A percentile compares a stretch with the other conserved stretches of the same genome.
phyloP scores from a whole-genome alignment of 2,888 invertebrate species.

The Drosophila setosimentum region DNA sequence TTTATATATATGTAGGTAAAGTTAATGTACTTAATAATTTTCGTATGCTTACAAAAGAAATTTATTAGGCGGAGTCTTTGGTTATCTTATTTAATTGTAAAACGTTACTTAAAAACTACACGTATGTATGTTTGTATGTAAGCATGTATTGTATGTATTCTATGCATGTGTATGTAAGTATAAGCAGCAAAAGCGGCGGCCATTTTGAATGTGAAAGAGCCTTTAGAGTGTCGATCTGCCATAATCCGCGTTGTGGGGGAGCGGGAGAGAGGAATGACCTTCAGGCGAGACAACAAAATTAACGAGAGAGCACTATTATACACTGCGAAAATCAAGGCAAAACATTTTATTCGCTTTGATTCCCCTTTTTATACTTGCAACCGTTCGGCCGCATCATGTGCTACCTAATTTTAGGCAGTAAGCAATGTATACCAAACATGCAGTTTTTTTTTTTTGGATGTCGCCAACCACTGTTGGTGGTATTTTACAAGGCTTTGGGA shows the following conservation, averaged over 20 bases:
- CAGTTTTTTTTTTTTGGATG: background rate
- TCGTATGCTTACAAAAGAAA: conserved; percentile 52
- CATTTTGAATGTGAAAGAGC: background rate
- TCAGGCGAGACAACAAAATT: background rate
- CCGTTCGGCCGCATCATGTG: background rate
- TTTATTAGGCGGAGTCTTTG: conserved; percentile 74
- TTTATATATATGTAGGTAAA: background rate
- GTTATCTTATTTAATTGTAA: conserved; percentile 65
- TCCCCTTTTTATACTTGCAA: background rate
- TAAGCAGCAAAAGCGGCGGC: conserved; percentile 59
- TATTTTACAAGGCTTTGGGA: background rate
- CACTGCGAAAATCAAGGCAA: background rate
- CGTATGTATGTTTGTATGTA: conserved; percentile 3
- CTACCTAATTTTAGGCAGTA: background rate
- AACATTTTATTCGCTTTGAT: background rate
- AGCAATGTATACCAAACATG: background rate
- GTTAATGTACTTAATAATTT: conserved; percentile 19
- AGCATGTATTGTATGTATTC: conserved; percentile 22
- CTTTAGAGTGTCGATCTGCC: background rate
- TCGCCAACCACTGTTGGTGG: background rate
- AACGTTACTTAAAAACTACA: conserved; percentile 36
- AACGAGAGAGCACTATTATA: background rate
- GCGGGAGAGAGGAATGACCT: background rate
- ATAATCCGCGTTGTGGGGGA: background rate
- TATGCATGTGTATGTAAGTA: conserved; percentile 9